Conservation (phyloP, 2,113 vertebrate genomes). For the Ailuropoda melanoleuca region DNA sequence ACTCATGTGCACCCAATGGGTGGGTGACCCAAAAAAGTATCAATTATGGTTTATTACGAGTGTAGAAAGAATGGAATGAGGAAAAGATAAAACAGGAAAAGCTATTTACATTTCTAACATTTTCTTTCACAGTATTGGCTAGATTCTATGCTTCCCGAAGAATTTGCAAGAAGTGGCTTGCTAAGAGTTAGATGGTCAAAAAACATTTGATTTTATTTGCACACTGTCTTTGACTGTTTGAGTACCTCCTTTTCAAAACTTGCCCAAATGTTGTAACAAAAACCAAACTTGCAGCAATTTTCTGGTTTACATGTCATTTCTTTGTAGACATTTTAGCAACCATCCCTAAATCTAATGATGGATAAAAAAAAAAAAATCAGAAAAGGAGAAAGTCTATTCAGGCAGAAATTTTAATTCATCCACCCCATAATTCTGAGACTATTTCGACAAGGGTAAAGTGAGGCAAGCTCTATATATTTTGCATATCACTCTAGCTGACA, state of each 20-base stretch:
- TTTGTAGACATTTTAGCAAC: slow-evolving; percentile 62
- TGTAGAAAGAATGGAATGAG: not conserved
- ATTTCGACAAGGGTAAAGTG: slow-evolving; percentile 64
- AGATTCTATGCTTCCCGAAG: not conserved
- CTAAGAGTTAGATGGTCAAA: not conserved
- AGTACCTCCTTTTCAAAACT: slow-evolving; percentile 36
- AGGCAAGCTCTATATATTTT: slow-evolving; percentile 69
- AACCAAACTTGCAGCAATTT: not conserved
- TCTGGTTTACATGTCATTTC: not conserved
- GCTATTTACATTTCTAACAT: not conserved
- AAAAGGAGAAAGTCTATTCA: not conserved
- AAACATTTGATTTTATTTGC: not conserved
- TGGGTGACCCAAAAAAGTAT: not conserved
- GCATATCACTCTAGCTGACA: slow-evolving; percentile 66
- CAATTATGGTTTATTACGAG: not conserved
- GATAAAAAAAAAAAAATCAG: slow-evolving; percentile 28
- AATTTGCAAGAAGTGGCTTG: not conserved
- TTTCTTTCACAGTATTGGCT: not conserved
- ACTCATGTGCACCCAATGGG: not conserved
- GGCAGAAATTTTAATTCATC: slow-evolving; percentile 14
- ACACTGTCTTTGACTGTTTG: not conserved
- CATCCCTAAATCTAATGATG: slow-evolving; percentile 40
- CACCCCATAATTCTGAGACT: slow-evolving; percentile 55
- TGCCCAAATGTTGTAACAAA: not conserved
- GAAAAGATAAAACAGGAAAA: not conserved